Evolutionary conservation across 2,113 vertebrate genomes (phyloP).

Genomic region (Diphyllodes magnificus): DNA sequence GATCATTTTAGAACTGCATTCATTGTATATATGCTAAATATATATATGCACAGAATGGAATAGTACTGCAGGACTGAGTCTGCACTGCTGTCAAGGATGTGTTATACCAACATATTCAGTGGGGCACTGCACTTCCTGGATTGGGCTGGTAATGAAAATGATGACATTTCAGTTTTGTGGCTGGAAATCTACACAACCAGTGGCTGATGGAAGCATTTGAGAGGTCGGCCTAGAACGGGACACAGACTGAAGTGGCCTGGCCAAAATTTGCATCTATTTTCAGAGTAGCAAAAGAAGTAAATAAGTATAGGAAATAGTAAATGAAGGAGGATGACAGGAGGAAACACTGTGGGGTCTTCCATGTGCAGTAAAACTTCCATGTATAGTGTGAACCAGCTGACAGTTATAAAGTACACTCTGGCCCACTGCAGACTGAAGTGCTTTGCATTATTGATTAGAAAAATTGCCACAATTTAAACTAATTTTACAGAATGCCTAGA

Average conservation of each 20-base stretch:
- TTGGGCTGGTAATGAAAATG: not conserved
- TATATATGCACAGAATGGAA: not conserved
- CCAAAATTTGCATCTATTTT: not conserved
- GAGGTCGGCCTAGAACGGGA: not conserved
- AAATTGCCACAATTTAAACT: not conserved
- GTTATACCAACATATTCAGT: not conserved
- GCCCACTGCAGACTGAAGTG: not conserved
- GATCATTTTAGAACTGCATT: not conserved
- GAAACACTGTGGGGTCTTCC: not conserved
- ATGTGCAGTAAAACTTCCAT: not conserved
- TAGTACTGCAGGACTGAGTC: not conserved
- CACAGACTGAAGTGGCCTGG: not conserved
- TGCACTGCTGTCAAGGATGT: not conserved
- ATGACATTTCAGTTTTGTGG: not conserved
- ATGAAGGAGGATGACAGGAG: not conserved
- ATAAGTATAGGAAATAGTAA: not conserved
- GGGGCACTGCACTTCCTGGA: not conserved
- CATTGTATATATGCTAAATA: not conserved
- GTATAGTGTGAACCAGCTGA: not conserved
- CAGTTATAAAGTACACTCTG: not conserved
- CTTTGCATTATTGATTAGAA: not conserved
- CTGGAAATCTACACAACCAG: not conserved
- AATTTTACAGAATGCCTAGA: not conserved
- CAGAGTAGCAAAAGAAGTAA: not conserved
- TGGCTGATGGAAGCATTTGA: not conserved